Evolutionary conservation across 2,888 invertebrate species (phyloP), one percentile per base, ranked within the genome.

Genomic region (Macaria liturata): DNA sequence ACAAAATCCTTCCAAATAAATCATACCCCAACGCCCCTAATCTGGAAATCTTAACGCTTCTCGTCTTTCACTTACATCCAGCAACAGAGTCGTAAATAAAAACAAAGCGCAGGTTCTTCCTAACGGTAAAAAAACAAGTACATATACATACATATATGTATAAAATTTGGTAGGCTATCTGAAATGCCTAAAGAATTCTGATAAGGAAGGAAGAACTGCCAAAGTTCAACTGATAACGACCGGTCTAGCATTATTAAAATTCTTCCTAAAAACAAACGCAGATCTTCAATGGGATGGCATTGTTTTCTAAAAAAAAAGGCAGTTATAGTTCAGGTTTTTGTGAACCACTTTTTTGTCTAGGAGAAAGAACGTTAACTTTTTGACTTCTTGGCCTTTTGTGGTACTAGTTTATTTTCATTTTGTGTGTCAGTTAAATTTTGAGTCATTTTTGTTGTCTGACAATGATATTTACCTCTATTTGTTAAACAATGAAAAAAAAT

Each of bases 101-200:
- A 57, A 44, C 52, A 62, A 20, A 42, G 32, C 20, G 56, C 57
- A 51, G 20, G 59, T 57, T 52, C 46, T 45, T 48, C 51, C 55
- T 62, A 76, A 75, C 76, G 72, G 76, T 74, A 74, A 57, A 30
- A 44, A 44, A 43, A 20, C n/a, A 45, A 45, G 30, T 9, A 20
- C 44, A 20, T 20, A 44, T 20, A 43, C 9, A 45, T 20, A 45
- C 44, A 20, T 20, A 9, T 9, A 9, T 9, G 9, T 65, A 68
- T 62, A 65, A 55, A 60, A 60, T 55, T 53, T 52, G 51, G 49
- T 60, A 39, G 59, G 59, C 49, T 60, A 60, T 60, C 59, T 59
- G 5, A 40, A 55, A 55, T 60, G 59, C 51, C 55, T 56, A 59
- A 59, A 49, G 54, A 55, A 46, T 50, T 46, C 59, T 57, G 65